Percentiles rank a stretch among this genome's conserved stretches.
Evolutionary conservation across 35 echinoderm and acorn worm genomes (phyloP).

Genomic region (Hemicentrotus pulcherrimus): DNA sequence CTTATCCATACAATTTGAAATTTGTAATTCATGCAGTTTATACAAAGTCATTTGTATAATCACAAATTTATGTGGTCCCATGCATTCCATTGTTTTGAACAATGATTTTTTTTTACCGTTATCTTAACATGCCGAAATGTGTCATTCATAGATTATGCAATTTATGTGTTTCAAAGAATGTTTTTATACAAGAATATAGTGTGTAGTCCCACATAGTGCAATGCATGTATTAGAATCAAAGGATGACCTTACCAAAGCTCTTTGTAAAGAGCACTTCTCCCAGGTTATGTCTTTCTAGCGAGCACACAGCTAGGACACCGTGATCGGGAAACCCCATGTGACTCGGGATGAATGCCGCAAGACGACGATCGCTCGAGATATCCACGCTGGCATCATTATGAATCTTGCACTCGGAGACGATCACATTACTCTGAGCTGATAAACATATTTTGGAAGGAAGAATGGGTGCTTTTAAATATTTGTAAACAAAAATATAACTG

Average conservation of each 20-base stretch:
- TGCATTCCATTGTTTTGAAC: too few relatives aligned
- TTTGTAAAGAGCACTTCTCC: conserved; percentile 81
- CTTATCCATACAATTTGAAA: too few relatives aligned
- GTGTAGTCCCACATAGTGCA: background rate
- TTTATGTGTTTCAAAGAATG: background rate
- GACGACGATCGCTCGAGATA: conserved; percentile 71
- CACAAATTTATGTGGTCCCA: too few relatives aligned
- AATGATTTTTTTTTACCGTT: too few relatives aligned
- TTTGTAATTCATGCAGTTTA: too few relatives aligned
- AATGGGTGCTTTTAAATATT: too few relatives aligned
- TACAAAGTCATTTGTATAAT: too few relatives aligned
- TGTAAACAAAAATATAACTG: too few relatives aligned
- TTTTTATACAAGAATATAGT: background rate
- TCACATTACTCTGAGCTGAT: conserved; percentile 72
- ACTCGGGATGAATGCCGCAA: conserved; percentile 88
- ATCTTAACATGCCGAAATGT: too few relatives aligned
- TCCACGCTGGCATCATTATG: conserved; percentile 97
- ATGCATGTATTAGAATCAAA: background rate
- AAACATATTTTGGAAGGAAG: background rate
- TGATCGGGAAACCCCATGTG: conserved; percentile 85
- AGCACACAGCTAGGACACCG: conserved; percentile 78
- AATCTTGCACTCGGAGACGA: conserved; percentile 88
- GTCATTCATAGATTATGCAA: too few relatives aligned
- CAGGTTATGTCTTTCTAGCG: conserved; percentile 79
- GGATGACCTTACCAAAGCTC: conserved; percentile 81